A percentile compares a stretch with the other conserved stretches of the same genome.
Conservation (phyloP, 2,113 vertebrate species). For the Morone saxatilis region DNA sequence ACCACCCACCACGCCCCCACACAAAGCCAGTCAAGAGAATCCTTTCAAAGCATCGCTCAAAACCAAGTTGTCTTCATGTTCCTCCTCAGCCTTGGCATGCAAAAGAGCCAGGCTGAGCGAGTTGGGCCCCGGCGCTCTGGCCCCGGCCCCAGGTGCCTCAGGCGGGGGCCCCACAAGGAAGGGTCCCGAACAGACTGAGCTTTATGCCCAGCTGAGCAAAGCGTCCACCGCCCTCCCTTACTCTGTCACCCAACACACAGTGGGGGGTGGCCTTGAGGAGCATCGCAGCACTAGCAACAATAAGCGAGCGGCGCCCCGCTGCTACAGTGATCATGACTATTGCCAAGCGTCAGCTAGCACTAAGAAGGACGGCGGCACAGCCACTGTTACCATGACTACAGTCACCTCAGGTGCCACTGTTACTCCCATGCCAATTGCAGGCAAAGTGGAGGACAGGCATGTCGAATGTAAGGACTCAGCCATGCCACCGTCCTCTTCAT, state of each 20-base stretch:
- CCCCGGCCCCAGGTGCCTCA: conserved; percentile 77
- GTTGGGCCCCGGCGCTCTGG: conserved; percentile 86
- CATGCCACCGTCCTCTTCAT: conserved; percentile 83
- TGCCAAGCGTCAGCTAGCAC: conserved; percentile 92
- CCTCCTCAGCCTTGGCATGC: conserved; percentile 90
- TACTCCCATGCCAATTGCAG: conserved; percentile 77
- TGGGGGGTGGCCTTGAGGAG: conserved; percentile 86
- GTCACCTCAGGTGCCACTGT: conserved; percentile 83
- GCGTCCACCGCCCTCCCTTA: conserved; percentile 87
- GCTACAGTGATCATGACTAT: conserved; percentile 98
- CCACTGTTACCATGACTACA: conserved; percentile 63
- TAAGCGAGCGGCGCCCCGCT: conserved; percentile 89
- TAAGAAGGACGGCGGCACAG: conserved; percentile 86
- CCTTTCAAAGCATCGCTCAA: conserved; percentile 97
- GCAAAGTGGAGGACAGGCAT: conserved; percentile 89
- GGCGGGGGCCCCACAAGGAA: conserved; percentile 86
- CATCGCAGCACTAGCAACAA: conserved; percentile 84
- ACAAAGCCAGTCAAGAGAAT: conserved; percentile 99
- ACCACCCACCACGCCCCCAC: conserved; percentile 99
- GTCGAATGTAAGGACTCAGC: conserved; percentile 91
- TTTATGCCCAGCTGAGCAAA: conserved; percentile 95
- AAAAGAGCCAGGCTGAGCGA: conserved; percentile 94
- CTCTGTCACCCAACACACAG: conserved; percentile 75
- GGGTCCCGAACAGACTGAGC: conserved; percentile 94
- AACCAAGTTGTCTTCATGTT: conserved; percentile 96